Evolutionary conservation across 2,888 invertebrate species (phyloP).

Genomic region (Steromphala cineraria): DNA sequence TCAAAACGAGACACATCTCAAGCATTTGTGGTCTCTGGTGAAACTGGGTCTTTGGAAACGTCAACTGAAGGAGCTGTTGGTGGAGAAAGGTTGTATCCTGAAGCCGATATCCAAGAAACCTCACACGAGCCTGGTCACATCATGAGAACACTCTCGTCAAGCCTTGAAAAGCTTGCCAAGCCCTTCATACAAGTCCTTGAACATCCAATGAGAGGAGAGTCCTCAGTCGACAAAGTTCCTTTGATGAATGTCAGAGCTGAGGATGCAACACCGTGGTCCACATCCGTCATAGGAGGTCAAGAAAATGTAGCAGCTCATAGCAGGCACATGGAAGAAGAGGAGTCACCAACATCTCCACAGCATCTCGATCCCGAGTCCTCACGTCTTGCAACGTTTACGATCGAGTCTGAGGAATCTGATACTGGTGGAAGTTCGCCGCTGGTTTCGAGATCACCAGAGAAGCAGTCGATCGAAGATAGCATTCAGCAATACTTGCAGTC

Average conservation of each 20-base stretch:
- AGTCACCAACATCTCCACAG: background rate
- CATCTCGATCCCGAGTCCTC: background rate
- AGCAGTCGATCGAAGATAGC: background rate
- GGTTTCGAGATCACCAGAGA: background rate
- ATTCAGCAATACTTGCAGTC: background rate
- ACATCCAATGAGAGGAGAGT: background rate
- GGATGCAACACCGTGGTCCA: background rate
- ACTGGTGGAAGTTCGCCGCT: background rate
- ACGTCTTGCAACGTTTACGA: background rate
- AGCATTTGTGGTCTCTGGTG: background rate
- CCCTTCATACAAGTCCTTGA: conserved; percentile 30
- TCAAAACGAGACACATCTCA: background rate
- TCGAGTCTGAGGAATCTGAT: background rate
- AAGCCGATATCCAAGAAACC: conserved; percentile 2
- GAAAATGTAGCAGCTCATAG: background rate
- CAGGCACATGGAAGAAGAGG: background rate
- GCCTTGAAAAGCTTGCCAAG: conserved; percentile 34
- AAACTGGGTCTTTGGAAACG: background rate
- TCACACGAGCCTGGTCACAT: background rate
- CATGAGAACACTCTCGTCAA: conserved; percentile 22
- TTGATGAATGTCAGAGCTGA: background rate
- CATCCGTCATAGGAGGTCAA: background rate
- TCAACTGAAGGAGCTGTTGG: background rate
- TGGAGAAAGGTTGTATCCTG: background rate
- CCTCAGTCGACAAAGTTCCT: background rate